Conservation (phyloP, 2,797 vertebrate genomes). For the Brotogeris chrysoptera region DNA sequence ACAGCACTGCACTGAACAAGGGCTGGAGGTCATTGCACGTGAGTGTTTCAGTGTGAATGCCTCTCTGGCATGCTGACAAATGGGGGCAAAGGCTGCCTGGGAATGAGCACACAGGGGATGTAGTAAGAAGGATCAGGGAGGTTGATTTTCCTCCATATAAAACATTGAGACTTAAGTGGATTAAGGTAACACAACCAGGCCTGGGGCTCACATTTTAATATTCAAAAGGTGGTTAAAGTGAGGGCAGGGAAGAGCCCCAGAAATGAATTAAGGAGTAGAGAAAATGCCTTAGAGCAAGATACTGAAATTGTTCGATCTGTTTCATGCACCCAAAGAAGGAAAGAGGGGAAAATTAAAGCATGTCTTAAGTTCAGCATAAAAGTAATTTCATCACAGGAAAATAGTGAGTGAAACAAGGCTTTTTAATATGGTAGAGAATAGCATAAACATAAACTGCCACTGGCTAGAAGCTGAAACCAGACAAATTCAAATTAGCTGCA, state of each 20-base stretch:
- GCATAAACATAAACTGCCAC: conserved; percentile 12
- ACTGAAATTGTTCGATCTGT: conserved; percentile 50
- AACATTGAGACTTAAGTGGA: conserved; percentile 36
- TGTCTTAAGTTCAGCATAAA: conserved; percentile 2
- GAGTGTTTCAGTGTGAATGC: not conserved
- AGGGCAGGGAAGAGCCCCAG: conserved; percentile 54
- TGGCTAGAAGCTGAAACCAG: conserved; percentile 57
- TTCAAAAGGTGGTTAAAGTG: conserved; percentile 62
- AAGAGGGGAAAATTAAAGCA: not conserved
- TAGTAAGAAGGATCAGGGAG: not conserved
- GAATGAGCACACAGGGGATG: not conserved
- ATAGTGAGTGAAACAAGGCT: not conserved
- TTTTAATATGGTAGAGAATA: not conserved
- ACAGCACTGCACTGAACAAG: not conserved
- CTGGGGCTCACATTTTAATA: conserved; percentile 61
- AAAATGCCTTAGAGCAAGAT: conserved; percentile 40
- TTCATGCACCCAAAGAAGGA: conserved; percentile 30
- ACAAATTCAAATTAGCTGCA: conserved; percentile 60
- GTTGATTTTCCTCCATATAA: conserved; percentile 53
- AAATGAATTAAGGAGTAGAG: conserved; percentile 58
- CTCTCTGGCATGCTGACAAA: not conserved
- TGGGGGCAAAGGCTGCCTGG: not conserved
- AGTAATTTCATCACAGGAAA: not conserved
- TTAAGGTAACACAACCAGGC: conserved; percentile 55
- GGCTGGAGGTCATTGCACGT: not conserved